These are phyloP conservation scores for Vombatus ursinus DNA, from an alignment of 2,113 vertebrate species.

Conservation along the genomic window DNA sequence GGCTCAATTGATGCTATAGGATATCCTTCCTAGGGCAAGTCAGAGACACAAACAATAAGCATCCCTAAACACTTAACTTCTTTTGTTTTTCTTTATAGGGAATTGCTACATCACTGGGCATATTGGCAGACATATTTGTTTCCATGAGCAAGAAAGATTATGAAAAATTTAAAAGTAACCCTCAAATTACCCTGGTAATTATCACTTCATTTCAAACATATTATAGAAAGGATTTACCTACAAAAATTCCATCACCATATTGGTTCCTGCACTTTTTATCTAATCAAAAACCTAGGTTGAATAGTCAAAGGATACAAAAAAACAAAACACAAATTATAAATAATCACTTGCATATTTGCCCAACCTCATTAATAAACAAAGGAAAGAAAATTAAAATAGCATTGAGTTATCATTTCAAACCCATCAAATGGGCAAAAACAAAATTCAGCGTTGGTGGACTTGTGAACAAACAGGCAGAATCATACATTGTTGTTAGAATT, in stretches of 20 bases:
- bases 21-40: not conserved
- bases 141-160: conserved; percentile 96
- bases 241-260: accelerated
- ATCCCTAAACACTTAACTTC: not conserved
- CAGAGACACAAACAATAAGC: conserved; percentile 25
- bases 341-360: not conserved
- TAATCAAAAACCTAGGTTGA: not conserved
- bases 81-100: conserved; percentile 76
- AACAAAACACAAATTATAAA: not conserved
- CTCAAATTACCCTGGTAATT: conserved; percentile 87
- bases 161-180: conserved; percentile 84
- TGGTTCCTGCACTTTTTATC: not conserved
- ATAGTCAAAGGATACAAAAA: not conserved
- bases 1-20: not conserved
- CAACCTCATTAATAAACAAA: not conserved
- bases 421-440: not conserved
- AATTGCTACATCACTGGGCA: conserved; percentile 92
- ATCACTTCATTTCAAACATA: not conserved
- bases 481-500: not conserved
- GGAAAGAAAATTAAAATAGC: not conserved
- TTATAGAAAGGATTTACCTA: not conserved
- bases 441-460: not conserved
- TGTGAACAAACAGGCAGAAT: not conserved
- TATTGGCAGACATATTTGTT: conserved; percentile 92
- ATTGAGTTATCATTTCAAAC: not conserved